These are phyloP conservation scores for Porites lobata DNA, from an alignment of 92 coral and sea anemone genomes.

Conservation along the genomic window DNA sequence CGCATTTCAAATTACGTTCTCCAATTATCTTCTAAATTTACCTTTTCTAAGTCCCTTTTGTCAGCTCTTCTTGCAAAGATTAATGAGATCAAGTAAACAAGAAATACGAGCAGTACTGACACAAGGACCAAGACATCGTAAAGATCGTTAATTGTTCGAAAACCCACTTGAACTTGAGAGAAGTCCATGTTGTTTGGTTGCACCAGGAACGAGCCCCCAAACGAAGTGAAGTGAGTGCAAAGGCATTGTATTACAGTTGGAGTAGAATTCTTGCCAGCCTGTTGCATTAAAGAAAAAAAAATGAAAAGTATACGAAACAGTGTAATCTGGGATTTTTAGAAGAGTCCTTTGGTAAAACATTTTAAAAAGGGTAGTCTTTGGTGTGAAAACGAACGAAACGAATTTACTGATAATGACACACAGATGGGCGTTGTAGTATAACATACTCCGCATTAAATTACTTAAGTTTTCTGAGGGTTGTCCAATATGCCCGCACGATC, in stretches of 20 bases:
- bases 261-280: conserved; percentile 23
- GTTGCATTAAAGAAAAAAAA: neutral
- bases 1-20: neutral
- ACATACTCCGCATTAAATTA: neutral
- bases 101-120: conserved; percentile 9
- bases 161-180: conserved; percentile 14
- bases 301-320: neutral
- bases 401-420: neutral
- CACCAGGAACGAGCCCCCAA: conserved; percentile 42
- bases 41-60: conserved; percentile 68
- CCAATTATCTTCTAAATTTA: neutral
- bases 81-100: conserved; percentile 12
- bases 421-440: neutral
- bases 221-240: conserved; percentile 51
- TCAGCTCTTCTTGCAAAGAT: conserved; percentile 57
- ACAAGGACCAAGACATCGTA: conserved; percentile 24
- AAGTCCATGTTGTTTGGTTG: conserved; percentile 52
- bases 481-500: too few species aligned
- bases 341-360: neutral
- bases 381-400: neutral
- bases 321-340: neutral
- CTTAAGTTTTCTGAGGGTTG: too few species aligned
- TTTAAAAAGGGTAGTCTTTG: too few species aligned
- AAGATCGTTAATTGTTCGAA: conserved; percentile 1
- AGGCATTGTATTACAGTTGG: conserved; percentile 23